Base-by-base conservation (phyloP, 1,140 invertebrate genomes). In the Camponotus floridanus region DNA sequence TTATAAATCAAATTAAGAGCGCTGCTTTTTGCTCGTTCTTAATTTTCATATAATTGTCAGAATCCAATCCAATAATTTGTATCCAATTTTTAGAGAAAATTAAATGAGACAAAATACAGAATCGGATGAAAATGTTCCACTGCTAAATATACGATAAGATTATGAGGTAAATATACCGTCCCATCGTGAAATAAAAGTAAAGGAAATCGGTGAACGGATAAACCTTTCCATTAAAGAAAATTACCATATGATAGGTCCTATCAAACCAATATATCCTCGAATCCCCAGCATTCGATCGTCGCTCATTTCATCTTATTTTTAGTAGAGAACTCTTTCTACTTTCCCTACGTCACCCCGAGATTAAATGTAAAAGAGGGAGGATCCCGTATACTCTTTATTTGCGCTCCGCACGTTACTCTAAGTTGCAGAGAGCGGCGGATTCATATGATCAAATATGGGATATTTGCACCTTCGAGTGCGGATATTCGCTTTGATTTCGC, bases 401-500 rank as follows among this genome's bases (percentile, higher is more conserved):
- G 89, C 59, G 55, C 45, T 59, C 57, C 21, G 48, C 62, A 42
- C 51, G 42, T 57, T 61, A 15, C 80, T 71, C 61, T 26, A 67
- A 57, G 51, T 78, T 68, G 55, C n/a, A 33, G 74, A 78, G 26
- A 65, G 36, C 48, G 73, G 64, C 74, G 65, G 71, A 86, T 90
- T 88, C 64, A 80, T 64, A 61, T 59, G 76, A 85, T 90, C 88
- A 76, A 90, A 90, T 87, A 89, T 81, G 57, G 80, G 71, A 71
- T 89, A 87, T 90, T 87, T 85, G 89, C 62, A 79, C 76, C 61
- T 61, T 76, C 85, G 39, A 64, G 51, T 65, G 80, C 48, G 70
- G 81, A 71, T 78, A 62, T 85, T 86, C 80, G 80, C 86, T 90
- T 90, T 90, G 88, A 90, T 90, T 87, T 86, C 81, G 42, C 70